Evolutionary conservation across 2,888 invertebrate species (phyloP).

Genomic region (Troglohyphantes excavatus): DNA sequence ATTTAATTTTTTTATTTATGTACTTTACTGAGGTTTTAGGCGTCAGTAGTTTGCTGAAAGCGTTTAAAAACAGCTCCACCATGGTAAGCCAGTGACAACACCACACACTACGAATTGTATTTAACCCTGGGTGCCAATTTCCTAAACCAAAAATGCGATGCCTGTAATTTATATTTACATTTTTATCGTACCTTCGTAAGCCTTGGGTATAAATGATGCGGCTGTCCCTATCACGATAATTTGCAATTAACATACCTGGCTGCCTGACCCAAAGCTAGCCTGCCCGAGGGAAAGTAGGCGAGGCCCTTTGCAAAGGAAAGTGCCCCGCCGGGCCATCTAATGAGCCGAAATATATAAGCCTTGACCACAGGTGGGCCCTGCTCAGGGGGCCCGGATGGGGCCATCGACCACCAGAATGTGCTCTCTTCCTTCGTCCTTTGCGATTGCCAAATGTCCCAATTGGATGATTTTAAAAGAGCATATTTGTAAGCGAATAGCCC

Average conservation of each 20-base stretch:
- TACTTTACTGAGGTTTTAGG: no score
- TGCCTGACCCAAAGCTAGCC: constrained; percentile 63
- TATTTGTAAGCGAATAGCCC: no score
- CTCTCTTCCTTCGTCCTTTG: not conserved
- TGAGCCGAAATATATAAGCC: constrained; percentile 64
- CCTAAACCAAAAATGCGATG: constrained; percentile 10
- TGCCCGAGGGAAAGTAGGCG: constrained; percentile 31
- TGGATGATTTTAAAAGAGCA: not conserved
- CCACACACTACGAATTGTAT: not conserved
- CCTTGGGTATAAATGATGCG: constrained; percentile 29
- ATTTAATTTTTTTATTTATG: no score
- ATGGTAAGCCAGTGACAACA: no score
- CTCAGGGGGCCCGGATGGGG: constrained; percentile 50
- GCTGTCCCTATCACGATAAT: constrained; percentile 38
- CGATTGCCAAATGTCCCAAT: not conserved
- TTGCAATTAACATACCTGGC: constrained; percentile 68
- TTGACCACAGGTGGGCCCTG: constrained; percentile 76
- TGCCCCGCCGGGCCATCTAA: constrained; percentile 62
- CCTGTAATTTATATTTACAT: not conserved
- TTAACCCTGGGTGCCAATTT: not conserved
- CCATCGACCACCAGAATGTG: constrained; percentile 50
- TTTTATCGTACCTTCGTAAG: not conserved
- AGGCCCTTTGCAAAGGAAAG: constrained; percentile 42
- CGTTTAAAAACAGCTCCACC: no score
- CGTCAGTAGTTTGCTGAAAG: no score